These are phyloP conservation scores for Drosophila chauvacae DNA, from an alignment of 1,140 invertebrate genomes.

Conservation along the genomic window DNA sequence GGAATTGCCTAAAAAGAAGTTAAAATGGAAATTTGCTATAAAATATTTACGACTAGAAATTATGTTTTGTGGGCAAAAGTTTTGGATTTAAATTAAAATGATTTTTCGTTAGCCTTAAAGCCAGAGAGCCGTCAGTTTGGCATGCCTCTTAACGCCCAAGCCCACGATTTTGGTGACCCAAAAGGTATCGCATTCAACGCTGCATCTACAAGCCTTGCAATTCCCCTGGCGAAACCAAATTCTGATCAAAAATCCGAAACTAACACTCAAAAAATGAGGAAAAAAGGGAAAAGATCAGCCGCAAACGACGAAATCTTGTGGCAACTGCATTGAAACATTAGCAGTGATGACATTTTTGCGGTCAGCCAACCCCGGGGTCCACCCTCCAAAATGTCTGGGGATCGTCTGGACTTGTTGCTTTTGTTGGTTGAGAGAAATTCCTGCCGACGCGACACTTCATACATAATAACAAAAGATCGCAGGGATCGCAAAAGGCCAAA, in stretches of 20 bases:
- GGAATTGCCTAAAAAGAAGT: slow-evolving; percentile 28
- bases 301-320: slow-evolving; percentile 56
- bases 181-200: slow-evolving; percentile 84
- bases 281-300: slow-evolving; percentile 40
- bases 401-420: slow-evolving; percentile 55
- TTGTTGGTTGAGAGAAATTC: slow-evolving; percentile 63
- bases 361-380: slow-evolving; percentile 37
- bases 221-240: slow-evolving; percentile 67
- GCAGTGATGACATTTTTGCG: slow-evolving; percentile 84
- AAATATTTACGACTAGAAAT: slow-evolving; percentile 35
- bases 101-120: slow-evolving; percentile 3
- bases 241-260: slow-evolving; percentile 63
- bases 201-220: slow-evolving; percentile 40
- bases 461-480: slow-evolving; percentile 80
- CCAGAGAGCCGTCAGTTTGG: slow-evolving; percentile 54
- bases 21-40: slow-evolving; percentile 29
- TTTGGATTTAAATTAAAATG: slow-evolving; percentile 2
- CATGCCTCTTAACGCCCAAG: slow-evolving; percentile 70
- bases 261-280: slow-evolving; percentile 15
- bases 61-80: slow-evolving; percentile 22
- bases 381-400: slow-evolving; percentile 35
- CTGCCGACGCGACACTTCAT: slow-evolving; percentile 81
- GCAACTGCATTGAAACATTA: slow-evolving; percentile 82
- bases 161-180: slow-evolving; percentile 15
- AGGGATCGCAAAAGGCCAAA: slow-evolving; percentile 34